Conservation (phyloP, 2,888 invertebrate species). For the Chrysomela aeneicollis region DNA sequence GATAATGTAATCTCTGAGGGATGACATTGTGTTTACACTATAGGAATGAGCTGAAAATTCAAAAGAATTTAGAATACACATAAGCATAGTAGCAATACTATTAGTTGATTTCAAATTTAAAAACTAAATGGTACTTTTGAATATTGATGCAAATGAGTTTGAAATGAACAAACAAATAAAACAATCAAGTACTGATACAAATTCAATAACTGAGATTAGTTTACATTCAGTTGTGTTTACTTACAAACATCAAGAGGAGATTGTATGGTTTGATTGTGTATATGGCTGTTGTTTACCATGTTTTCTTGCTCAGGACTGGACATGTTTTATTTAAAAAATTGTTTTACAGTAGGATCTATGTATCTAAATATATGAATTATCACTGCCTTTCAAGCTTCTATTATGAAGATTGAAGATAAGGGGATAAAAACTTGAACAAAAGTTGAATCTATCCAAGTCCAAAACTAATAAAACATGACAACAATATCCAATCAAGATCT, state of each 20-base stretch:
- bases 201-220: background rate
- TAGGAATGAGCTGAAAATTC: conserved; percentile 55
- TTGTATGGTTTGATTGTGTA: conserved; percentile 37
- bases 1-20: conserved; percentile 57
- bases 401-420: no score
- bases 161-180: background rate
- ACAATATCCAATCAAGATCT: no score
- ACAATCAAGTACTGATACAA: conserved; percentile 8
- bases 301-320: conserved; percentile 31
- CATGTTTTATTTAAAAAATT: conserved; percentile 21
- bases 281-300: conserved; percentile 22
- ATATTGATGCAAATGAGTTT: conserved; percentile 4
- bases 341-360: no score
- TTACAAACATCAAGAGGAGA: conserved; percentile 51
- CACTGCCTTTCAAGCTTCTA: no score
- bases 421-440: no score
- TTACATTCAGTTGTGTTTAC: conserved; percentile 30
- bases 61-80: conserved; percentile 27
- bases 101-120: background rate
- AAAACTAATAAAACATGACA: no score
- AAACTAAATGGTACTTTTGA: conserved; percentile 1
- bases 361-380: no score
- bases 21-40: conserved; percentile 58
- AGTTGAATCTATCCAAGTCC: no score
- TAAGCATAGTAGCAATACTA: background rate